Conservation (phyloP, 2,113 vertebrate species). For the Cyanistes caeruleus region DNA sequence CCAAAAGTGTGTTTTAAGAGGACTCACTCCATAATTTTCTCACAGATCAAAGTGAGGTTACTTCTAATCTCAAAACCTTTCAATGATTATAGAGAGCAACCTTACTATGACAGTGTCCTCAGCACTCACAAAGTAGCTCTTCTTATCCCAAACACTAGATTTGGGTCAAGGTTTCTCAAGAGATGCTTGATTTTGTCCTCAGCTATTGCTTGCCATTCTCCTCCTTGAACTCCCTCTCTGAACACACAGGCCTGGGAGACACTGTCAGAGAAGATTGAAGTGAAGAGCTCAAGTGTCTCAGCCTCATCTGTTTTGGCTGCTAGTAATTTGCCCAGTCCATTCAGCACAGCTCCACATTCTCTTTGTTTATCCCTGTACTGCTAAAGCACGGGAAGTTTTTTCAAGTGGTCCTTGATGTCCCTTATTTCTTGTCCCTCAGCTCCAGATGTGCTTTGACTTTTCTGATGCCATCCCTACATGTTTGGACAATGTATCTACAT, state of each 20-base stretch:
- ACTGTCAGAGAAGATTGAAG: neutral
- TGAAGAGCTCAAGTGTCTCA: neutral
- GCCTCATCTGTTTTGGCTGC: neutral
- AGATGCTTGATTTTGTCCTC: neutral
- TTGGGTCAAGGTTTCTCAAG: neutral
- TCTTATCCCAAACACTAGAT: neutral
- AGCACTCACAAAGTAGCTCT: neutral
- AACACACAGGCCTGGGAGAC: neutral
- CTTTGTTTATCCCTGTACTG: neutral
- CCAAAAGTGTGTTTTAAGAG: neutral
- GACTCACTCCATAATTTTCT: neutral
- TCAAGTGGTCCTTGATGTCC: rapidly evolving
- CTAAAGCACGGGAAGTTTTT: neutral
- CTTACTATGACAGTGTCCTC: neutral
- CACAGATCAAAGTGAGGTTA: neutral
- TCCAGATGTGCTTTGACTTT: neutral
- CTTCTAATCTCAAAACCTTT: neutral
- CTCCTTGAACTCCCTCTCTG: neutral
- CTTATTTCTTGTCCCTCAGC: neutral
- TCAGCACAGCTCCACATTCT: neutral
- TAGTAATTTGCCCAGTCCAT: neutral
- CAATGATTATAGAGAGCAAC: neutral
- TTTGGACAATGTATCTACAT: neutral
- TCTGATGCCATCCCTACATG: neutral
- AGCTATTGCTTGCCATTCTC: neutral